A percentile compares a stretch with the other conserved stretches of the same genome.
Evolutionary conservation across 2,797 vertebrate species (phyloP).

Genomic region (Sebastes steindachneri): DNA sequence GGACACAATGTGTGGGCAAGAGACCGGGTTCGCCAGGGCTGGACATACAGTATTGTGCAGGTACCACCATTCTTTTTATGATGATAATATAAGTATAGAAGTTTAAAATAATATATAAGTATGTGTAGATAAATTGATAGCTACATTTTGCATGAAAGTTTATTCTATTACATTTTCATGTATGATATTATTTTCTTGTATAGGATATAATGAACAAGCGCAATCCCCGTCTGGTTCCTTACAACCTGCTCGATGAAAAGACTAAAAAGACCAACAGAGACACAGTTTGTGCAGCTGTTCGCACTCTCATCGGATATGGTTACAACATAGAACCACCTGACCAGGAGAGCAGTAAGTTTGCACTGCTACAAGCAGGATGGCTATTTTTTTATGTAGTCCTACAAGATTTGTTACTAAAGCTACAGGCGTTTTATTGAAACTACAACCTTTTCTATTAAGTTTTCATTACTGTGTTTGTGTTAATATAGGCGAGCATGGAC

Average conservation of each 20-base stretch:
- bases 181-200: conserved; percentile 14
- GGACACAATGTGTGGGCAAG: conserved; percentile 96
- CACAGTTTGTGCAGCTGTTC: conserved; percentile 91
- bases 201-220: conserved; percentile 92
- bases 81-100: background rate
- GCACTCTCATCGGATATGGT: conserved; percentile 93
- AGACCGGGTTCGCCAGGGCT: conserved; percentile 92
- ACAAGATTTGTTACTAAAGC: background rate
- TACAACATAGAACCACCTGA: conserved; percentile 97
- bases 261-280: conserved; percentile 96
- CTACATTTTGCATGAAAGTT: background rate
- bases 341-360: conserved; percentile 90
- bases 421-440: background rate
- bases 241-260: conserved; percentile 93
- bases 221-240: conserved; percentile 94
- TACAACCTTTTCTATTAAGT: background rate
- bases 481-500: conserved; percentile 74
- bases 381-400: background rate
- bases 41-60: conserved; percentile 95
- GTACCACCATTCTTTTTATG: conserved; percentile 30
- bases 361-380: background rate
- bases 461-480: conserved; percentile 21
- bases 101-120: no score
- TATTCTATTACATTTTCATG: background rate
- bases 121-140: background rate